Percentiles rank a stretch among this genome's conserved stretches.
phyloP scores from a whole-genome alignment of 2,113 vertebrate genomes.

The Hippopotamus amphibius region DNA sequence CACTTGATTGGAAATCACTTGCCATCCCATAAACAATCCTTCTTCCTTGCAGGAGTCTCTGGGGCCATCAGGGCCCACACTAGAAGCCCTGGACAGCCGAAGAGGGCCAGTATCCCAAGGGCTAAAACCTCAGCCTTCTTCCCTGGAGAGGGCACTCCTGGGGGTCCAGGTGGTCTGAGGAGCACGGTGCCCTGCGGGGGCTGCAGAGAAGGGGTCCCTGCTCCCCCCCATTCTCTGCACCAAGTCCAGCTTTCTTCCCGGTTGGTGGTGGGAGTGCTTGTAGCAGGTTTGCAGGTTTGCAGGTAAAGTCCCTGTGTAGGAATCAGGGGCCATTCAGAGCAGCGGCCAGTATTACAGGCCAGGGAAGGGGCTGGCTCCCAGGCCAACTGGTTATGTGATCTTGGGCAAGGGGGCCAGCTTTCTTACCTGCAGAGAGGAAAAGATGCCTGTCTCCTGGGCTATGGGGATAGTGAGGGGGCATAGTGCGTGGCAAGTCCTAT shows the following conservation, averaged over 20 bases:
- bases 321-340: neutral
- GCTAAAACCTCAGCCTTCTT: neutral
- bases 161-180: rapidly evolving
- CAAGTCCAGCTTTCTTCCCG: rapidly evolving
- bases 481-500: rapidly evolving
- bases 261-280: too few species aligned
- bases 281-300: neutral
- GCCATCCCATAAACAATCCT: neutral
- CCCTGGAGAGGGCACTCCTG: rapidly evolving
- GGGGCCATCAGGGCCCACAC: neutral
- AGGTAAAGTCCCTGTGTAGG: neutral
- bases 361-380: neutral
- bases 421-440: neutral
- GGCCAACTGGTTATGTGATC: neutral
- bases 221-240: neutral
- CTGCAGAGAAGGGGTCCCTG: neutral
- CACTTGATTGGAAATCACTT: neutral
- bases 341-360: rapidly evolving
- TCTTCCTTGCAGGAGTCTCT: neutral
- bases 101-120: neutral
- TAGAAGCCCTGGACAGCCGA: rapidly evolving
- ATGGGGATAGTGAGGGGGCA: rapidly evolving
- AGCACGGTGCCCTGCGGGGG: rapidly evolving
- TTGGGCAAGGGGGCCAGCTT: neutral
- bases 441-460: neutral